These are phyloP conservation scores for Siphonodentalium dalli DNA, from an alignment of 2,888 invertebrate genomes.

Conservation along the genomic window DNA sequence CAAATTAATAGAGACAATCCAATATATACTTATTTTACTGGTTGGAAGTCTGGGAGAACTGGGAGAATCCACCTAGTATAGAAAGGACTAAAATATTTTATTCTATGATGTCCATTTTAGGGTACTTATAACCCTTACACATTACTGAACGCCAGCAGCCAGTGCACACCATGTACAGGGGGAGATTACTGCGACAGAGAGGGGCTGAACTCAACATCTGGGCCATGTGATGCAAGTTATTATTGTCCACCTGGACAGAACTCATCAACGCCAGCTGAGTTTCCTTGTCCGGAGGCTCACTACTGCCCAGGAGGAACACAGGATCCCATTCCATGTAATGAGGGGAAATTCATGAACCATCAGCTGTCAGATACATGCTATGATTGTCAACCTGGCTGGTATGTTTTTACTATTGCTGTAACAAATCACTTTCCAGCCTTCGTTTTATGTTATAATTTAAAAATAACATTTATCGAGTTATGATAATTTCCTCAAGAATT, in stretches of 20 bases:
- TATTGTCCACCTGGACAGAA: slow-evolving; percentile 58
- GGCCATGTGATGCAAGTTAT: slow-evolving; percentile 53
- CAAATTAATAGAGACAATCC: too few species aligned
- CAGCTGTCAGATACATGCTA: slow-evolving; percentile 49
- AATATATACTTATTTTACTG: too few species aligned
- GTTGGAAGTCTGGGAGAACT: too few species aligned
- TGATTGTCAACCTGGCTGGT: slow-evolving; percentile 58
- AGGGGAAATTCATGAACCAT: slow-evolving; percentile 59
- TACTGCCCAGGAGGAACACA: slow-evolving; percentile 49
- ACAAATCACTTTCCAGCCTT: neutral
- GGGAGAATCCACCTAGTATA: too few species aligned
- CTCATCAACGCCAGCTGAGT: slow-evolving; percentile 40
- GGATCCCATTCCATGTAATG: slow-evolving; percentile 54
- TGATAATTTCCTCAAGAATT: too few species aligned
- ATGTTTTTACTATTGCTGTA: slow-evolving; percentile 14
- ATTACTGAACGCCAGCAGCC: slow-evolving; percentile 43
- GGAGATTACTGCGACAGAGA: slow-evolving; percentile 49
- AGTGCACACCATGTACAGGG: slow-evolving; percentile 52
- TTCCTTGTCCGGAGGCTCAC: slow-evolving; percentile 47
- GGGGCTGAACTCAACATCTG: slow-evolving; percentile 47
- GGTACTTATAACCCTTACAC: slow-evolving; percentile 58
- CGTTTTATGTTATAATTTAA: too few species aligned
- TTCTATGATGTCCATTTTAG: slow-evolving; percentile 41
- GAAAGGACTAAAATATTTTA: too few species aligned
- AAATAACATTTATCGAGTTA: too few species aligned